Percentiles rank a stretch among this genome's conserved stretches.
Conservation (phyloP, 2,113 vertebrate genomes). For the Seriola dumerili region DNA sequence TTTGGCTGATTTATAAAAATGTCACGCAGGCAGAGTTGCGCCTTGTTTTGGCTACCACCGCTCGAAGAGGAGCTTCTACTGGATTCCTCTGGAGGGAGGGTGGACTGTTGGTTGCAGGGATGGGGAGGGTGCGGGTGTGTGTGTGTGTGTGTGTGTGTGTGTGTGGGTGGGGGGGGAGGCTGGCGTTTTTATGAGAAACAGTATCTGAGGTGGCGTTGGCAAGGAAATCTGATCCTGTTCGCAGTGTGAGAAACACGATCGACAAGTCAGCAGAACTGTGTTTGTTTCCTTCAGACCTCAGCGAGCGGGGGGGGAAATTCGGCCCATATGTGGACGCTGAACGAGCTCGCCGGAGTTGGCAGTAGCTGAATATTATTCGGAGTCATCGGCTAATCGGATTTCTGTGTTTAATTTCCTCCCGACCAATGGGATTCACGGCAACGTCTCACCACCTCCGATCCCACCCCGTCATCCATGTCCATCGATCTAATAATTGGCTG, state of each 20-base stretch:
- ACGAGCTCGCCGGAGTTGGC: slow-evolving; percentile 17
- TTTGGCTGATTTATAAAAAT: slow-evolving; percentile 41
- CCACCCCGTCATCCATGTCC: neutral
- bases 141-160: too few species aligned
- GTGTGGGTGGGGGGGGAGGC: neutral
- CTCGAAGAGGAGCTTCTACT: slow-evolving; percentile 11
- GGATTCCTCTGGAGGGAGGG: neutral
- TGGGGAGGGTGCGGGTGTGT: neutral
- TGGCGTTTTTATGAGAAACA: slow-evolving; percentile 38
- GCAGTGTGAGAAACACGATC: neutral
- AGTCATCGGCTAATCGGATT: slow-evolving; percentile 15
- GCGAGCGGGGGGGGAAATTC: neutral
- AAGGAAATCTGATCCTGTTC: slow-evolving; percentile 11
- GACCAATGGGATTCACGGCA: neutral
- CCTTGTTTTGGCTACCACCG: slow-evolving; percentile 21
- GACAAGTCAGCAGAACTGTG: slow-evolving; percentile 39
- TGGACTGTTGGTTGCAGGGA: neutral
- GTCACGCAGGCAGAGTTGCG: slow-evolving; percentile 5
- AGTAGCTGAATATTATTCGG: neutral
- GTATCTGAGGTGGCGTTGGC: slow-evolving; percentile 14
- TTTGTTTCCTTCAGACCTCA: slow-evolving; percentile 2
- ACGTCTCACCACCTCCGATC: neutral
- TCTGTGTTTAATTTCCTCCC: neutral
- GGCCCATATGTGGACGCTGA: slow-evolving; percentile 27
- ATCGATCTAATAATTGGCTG: slow-evolving; percentile 1